Evolutionary conservation across 2,113 vertebrate species (phyloP).

Genomic region (Amazona guildingii): DNA sequence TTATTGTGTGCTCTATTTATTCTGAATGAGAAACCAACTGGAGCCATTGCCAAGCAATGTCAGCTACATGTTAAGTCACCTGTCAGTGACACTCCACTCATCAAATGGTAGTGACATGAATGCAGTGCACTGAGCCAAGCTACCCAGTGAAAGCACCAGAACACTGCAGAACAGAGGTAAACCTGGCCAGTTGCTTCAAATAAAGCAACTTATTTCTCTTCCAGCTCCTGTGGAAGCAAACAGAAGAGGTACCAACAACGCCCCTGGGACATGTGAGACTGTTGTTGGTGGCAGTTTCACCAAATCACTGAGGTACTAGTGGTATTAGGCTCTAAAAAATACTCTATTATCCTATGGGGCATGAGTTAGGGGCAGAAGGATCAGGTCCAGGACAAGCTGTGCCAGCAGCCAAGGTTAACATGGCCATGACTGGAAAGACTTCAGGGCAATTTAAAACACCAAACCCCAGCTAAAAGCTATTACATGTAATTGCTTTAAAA

Average conservation of each 20-base stretch:
- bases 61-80: not conserved
- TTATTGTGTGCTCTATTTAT: not conserved
- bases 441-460: not conserved
- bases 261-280: accelerated
- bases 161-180: not conserved
- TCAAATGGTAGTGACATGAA: not conserved
- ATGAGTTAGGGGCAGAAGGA: not conserved
- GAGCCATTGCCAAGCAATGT: not conserved
- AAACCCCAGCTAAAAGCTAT: not conserved
- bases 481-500: not conserved
- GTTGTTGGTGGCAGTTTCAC: not conserved
- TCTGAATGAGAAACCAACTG: not conserved
- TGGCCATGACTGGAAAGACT: not conserved
- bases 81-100: not conserved
- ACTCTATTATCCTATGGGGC: not conserved
- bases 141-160: not conserved
- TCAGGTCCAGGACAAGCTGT: not conserved
- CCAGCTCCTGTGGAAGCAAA: not conserved
- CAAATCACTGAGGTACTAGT: not conserved
- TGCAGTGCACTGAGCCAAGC: accelerated
- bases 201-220: not conserved
- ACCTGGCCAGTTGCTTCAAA: not conserved
- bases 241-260: not conserved
- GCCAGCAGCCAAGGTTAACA: no score
- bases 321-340: not conserved